A percentile compares a stretch with the other conserved stretches of the same genome.
Conservation (phyloP, 2,797 vertebrate genomes). For the Limosa lapponica region DNA sequence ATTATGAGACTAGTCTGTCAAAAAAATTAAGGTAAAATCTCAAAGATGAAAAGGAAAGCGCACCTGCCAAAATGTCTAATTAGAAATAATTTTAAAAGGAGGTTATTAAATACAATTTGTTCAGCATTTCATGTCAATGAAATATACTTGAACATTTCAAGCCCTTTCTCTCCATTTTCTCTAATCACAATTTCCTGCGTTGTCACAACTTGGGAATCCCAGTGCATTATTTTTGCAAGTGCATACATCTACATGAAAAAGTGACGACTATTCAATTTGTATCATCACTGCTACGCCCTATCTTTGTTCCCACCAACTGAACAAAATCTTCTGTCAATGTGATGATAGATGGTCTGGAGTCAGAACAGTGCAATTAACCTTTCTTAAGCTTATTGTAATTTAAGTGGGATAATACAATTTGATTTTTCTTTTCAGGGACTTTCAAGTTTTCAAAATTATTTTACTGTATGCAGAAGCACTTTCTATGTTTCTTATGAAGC, state of each 20-base stretch:
- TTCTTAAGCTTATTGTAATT: not conserved
- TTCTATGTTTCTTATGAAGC: not conserved
- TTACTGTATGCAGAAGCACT: not conserved
- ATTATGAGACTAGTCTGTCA: constrained; percentile 30
- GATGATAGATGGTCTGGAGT: not conserved
- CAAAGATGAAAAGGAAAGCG: constrained; percentile 2
- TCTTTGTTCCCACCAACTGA: not conserved
- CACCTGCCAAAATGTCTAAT: constrained; percentile 33
- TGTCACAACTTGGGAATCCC: not conserved
- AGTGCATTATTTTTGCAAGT: constrained; percentile 4
- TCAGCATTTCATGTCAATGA: not conserved
- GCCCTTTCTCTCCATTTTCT: not conserved
- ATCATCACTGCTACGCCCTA: not conserved
- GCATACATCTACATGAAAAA: not conserved
- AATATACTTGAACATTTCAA: not conserved
- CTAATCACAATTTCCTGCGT: not conserved
- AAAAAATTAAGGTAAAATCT: constrained; percentile 42
- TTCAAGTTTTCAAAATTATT: not conserved
- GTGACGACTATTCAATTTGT: not conserved
- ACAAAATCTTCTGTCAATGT: not conserved
- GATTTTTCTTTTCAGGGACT: not conserved
- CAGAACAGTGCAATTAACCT: constrained; percentile 23
- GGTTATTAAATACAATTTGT: constrained; percentile 27
- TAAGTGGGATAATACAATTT: not conserved
- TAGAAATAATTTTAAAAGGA: constrained; percentile 17